These are phyloP conservation scores for Colletes gigas DNA, from an alignment of 1,140 invertebrate species.

Conservation along the genomic window DNA sequence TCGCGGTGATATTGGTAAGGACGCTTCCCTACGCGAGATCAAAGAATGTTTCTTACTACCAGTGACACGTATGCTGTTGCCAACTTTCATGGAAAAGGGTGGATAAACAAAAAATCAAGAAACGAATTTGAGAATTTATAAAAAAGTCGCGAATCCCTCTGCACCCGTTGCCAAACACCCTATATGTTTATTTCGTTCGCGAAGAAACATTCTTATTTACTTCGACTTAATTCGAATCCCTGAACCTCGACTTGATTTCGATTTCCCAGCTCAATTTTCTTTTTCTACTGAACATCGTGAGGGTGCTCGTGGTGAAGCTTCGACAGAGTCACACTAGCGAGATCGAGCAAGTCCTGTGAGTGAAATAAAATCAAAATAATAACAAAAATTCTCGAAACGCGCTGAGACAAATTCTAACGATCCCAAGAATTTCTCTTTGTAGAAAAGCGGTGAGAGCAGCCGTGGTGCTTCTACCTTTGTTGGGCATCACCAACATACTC, in stretches of 20 bases:
- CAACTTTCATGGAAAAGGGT: too few species aligned
- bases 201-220: too few species aligned
- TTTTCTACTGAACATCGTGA: slow-evolving; percentile 92
- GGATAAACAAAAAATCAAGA: too few species aligned
- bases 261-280: slow-evolving; percentile 89
- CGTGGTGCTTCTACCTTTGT: slow-evolving; percentile 89
- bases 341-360: slow-evolving; percentile 90
- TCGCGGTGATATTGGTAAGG: slow-evolving; percentile 88
- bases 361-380: slow-evolving; percentile 10
- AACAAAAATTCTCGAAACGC: too few species aligned
- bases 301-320: slow-evolving; percentile 91
- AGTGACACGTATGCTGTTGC: too few species aligned
- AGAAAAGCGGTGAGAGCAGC: slow-evolving; percentile 91
- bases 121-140: too few species aligned
- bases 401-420: neutral
- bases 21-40: neutral
- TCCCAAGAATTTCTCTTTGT: slow-evolving; percentile 25
- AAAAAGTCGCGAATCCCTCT: too few species aligned
- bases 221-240: too few species aligned
- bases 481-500: slow-evolving; percentile 90
- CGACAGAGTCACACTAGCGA: slow-evolving; percentile 89
- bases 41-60: too few species aligned
- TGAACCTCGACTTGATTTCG: neutral
- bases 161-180: too few species aligned
- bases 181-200: too few species aligned